These are phyloP conservation scores for Leptinotarsa undecemlineata DNA, from an alignment of 1,140 invertebrate genomes.

Conservation along the genomic window DNA sequence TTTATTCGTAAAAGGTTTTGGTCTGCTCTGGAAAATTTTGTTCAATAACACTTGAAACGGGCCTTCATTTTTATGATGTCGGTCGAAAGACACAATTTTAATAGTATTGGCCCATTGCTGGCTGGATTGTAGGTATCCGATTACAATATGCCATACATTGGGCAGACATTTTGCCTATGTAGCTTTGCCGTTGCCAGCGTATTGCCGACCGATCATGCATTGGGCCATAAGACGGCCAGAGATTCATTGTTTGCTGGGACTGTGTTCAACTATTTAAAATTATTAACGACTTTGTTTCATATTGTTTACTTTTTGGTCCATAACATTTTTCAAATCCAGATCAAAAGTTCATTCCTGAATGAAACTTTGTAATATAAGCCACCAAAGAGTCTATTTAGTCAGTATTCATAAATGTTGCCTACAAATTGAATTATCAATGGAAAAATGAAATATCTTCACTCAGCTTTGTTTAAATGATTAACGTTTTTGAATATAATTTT, in stretches of 20 bases:
- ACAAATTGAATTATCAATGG: no score
- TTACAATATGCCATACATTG: constrained; percentile 16
- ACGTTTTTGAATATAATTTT: no score
- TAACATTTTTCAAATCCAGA: no score
- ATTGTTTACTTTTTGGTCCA: no score
- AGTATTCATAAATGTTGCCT: no score
- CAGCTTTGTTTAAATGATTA: no score
- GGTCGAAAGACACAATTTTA: constrained; percentile 8
- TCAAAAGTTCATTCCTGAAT: no score
- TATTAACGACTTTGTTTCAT: no score
- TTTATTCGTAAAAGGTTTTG: constrained; percentile 8
- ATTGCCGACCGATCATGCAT: constrained; percentile 18
- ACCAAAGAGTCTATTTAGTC: no score
- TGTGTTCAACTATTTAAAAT: no score
- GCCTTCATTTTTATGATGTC: constrained; percentile 4
- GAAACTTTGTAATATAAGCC: no score
- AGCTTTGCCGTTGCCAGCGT: constrained; percentile 16
- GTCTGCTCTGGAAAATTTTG: background rate
- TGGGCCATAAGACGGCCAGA: constrained; percentile 15
- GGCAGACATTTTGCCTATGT: constrained; percentile 15
- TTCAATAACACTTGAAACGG: constrained; percentile 11
- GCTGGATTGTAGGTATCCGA: constrained; percentile 9
- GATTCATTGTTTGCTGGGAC: constrained; percentile 11
- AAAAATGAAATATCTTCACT: no score
- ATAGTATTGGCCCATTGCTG: constrained; percentile 18